Conservation (phyloP, 2,888 invertebrate species). For the Melanchra persicariae region DNA sequence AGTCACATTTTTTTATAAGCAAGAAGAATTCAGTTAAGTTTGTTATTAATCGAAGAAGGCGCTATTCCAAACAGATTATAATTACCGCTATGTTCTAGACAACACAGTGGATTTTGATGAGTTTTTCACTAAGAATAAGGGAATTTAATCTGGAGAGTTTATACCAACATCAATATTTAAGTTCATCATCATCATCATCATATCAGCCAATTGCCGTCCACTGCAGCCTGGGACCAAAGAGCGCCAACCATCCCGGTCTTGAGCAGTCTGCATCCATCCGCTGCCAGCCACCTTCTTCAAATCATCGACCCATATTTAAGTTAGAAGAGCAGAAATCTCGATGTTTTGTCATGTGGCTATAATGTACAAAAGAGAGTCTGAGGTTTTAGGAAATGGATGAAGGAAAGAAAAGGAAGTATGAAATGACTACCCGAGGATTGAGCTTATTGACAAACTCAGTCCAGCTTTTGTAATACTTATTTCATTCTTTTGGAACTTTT, state of each 20-base stretch:
- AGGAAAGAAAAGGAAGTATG: too few species aligned
- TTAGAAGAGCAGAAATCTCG: background rate
- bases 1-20: background rate
- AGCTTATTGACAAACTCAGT: background rate
- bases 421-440: background rate
- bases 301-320: too few species aligned
- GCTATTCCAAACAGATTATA: background rate
- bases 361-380: too few species aligned
- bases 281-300: too few species aligned
- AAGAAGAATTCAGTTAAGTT: background rate
- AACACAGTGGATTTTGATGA: background rate
- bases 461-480: too few species aligned
- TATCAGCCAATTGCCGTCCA: too few species aligned
- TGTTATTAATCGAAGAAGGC: conserved; percentile 4
- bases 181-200: too few species aligned
- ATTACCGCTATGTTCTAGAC: background rate
- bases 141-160: background rate
- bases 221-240: too few species aligned
- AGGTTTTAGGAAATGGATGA: background rate
- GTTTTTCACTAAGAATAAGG: background rate
- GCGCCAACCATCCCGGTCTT: too few species aligned
- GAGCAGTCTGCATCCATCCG: too few species aligned
- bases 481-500: too few species aligned
- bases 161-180: background rate
- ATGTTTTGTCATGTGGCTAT: too few species aligned